Evolutionary conservation across 1,140 invertebrate species (phyloP), one percentile per base, ranked within the genome.

Genomic region (Onthophagus taurus): DNA sequence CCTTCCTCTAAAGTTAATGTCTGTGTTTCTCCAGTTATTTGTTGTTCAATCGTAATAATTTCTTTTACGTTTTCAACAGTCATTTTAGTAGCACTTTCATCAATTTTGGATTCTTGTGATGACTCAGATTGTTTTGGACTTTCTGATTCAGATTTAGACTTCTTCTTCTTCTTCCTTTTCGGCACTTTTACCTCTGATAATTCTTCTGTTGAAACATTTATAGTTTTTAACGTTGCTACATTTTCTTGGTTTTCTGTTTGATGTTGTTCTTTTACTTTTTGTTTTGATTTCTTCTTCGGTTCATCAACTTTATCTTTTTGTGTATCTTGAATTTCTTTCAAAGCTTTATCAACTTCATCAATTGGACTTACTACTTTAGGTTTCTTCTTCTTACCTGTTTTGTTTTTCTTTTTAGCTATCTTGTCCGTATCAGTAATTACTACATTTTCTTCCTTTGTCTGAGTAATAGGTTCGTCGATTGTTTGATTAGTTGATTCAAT

Each of bases 321-420:
- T 2, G 38, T 42, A 19, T 42, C 41, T 20, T 44, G 33, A 31
- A 75, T 76, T 56, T 76, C 73, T 57, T 68, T 70, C 11, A 74
- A 55, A 41, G 72, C 74, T 56, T 71, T 74, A 51, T 79, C 76
- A 49, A 78, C 73, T 52, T 80, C 75, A 54, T 78, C 72, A 37
- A 2, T 59, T 45, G 38, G 43, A 44, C 35, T 44, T 48, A 44
- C 51, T 62, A 54, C 59, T 42, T 35, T 44, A 13, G 9, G 38
- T 3, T 39, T 44, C 37, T 31, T 16, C 29, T 36, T 42, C 39
- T 31, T 43, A 13, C 43, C 47, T 38, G 19, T n/a, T n/a, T n/a
- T n/a, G n/a, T 39, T 44, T 31, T 31, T 16, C 29, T 36, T 42
- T 34, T 31, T 43, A 13, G 42, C 47, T 38, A 16, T 23, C 35